These are phyloP conservation scores for Orientallactaga sibirica DNA, from an alignment of 2,797 vertebrate species.

Conservation along the genomic window DNA sequence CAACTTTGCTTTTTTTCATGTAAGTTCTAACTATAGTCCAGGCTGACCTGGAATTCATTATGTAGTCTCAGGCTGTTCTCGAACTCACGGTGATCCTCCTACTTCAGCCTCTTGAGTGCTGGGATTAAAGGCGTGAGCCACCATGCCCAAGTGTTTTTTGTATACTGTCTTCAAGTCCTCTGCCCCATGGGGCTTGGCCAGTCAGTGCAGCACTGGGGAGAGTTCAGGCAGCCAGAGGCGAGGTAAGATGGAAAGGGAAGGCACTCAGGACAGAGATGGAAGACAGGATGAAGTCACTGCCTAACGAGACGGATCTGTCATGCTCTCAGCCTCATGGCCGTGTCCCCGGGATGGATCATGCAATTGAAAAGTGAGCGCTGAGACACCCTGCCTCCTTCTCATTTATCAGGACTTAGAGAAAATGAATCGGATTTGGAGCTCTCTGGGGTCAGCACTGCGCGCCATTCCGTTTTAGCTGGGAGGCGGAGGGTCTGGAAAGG, in stretches of 20 bases:
- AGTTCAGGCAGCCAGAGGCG: accelerated
- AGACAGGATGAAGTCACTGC: not conserved
- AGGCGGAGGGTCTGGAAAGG: slow-evolving; percentile 31
- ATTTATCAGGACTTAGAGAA: slow-evolving; percentile 70
- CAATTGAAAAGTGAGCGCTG: not conserved
- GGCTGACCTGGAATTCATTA: too few species aligned
- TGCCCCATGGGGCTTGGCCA: not conserved
- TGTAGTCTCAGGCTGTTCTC: too few species aligned
- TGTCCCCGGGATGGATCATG: not conserved
- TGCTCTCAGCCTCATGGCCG: not conserved
- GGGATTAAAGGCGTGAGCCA: too few species aligned
- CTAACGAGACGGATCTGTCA: slow-evolving; percentile 36
- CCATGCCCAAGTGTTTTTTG: not conserved
- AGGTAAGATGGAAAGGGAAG: not conserved
- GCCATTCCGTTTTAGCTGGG: slow-evolving; percentile 29
- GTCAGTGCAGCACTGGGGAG: not conserved
- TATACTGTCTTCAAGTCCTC: not conserved
- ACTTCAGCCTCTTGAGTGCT: too few species aligned
- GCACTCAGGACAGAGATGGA: not conserved
- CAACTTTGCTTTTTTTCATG: too few species aligned
- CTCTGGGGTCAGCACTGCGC: not conserved
- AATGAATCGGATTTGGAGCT: slow-evolving; percentile 55
- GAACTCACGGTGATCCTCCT: too few species aligned
- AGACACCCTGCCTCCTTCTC: slow-evolving; percentile 51
- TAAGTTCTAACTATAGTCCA: too few species aligned